A percentile compares a stretch with the other conserved stretches of the same genome.
These are phyloP conservation scores for Pelodytes ibericus DNA, from an alignment of 2,797 vertebrate genomes.

Conservation along the genomic window DNA sequence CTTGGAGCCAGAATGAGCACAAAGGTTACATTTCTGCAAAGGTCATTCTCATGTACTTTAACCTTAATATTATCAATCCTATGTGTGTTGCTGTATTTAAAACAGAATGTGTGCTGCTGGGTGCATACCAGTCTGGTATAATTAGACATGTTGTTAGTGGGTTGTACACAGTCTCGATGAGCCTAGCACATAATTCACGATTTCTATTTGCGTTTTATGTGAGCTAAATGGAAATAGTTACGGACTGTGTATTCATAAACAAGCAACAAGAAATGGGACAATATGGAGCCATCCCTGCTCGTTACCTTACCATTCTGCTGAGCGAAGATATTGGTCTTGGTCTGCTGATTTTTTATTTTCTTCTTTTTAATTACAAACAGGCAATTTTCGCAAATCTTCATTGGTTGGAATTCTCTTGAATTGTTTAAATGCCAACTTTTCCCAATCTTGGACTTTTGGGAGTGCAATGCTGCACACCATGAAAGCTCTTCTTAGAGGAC, in stretches of 20 bases:
- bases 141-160: slow-evolving; percentile 44
- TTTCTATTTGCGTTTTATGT: slow-evolving; percentile 48
- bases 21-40: background rate
- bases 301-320: background rate
- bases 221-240: slow-evolving; percentile 31
- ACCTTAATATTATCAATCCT: slow-evolving; percentile 20
- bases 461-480: no score
- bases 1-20: background rate
- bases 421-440: no score
- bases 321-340: background rate
- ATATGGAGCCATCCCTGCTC: no score
- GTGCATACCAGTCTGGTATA: slow-evolving; percentile 37
- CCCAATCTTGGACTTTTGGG: no score
- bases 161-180: slow-evolving; percentile 47
- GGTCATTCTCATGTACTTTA: slow-evolving; percentile 23
- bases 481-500: no score
- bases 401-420: no score
- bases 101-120: slow-evolving; percentile 15
- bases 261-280: slow-evolving; percentile 20
- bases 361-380: no score
- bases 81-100: slow-evolving; percentile 27
- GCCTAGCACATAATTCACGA: slow-evolving; percentile 34
- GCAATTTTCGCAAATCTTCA: no score
- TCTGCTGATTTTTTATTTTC: no score
- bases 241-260: slow-evolving; percentile 14